Evolutionary conservation across 35 echinoderm and acorn worm genomes (phyloP).

Genomic region (Apostichopus parvimensis): DNA sequence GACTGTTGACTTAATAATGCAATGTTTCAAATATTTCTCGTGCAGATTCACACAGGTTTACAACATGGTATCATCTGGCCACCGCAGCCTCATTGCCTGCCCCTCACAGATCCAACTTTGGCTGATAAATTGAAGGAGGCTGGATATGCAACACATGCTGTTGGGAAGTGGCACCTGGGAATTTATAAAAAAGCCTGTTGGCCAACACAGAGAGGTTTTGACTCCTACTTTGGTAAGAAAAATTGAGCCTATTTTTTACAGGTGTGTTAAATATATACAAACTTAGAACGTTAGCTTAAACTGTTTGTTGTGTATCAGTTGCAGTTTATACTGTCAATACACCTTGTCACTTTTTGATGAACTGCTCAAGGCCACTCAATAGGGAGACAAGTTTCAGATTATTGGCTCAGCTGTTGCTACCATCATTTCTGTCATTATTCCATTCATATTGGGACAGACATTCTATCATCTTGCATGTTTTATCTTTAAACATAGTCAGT

Average conservation of each 20-base stretch:
- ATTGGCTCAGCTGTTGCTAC: no score
- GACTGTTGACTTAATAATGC: not conserved
- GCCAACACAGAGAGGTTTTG: conserved; percentile 95
- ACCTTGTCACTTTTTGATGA: not conserved
- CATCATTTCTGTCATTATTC: no score
- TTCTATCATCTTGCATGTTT: no score
- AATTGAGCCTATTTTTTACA: no score
- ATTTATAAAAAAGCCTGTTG: conserved; percentile 87
- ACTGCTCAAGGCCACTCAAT: no score
- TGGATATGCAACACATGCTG: conserved; percentile 85
- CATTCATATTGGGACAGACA: no score
- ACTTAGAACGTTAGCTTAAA: not conserved
- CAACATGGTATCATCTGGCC: conserved; percentile 92
- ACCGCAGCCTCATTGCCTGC: conserved; percentile 85
- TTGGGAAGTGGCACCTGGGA: conserved; percentile 98
- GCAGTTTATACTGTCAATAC: not conserved
- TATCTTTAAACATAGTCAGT: no score
- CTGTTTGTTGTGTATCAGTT: not conserved
- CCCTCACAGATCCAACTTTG: conserved; percentile 72
- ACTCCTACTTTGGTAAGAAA: conserved; percentile 84
- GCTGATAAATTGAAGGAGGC: conserved; percentile 77
- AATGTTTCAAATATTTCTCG: not conserved
- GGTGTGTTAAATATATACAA: not conserved
- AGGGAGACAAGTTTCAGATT: no score
- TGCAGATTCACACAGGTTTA: conserved; percentile 95